Base-by-base conservation (phyloP, 2,113 vertebrate species). In the Perca schrenkii region DNA sequence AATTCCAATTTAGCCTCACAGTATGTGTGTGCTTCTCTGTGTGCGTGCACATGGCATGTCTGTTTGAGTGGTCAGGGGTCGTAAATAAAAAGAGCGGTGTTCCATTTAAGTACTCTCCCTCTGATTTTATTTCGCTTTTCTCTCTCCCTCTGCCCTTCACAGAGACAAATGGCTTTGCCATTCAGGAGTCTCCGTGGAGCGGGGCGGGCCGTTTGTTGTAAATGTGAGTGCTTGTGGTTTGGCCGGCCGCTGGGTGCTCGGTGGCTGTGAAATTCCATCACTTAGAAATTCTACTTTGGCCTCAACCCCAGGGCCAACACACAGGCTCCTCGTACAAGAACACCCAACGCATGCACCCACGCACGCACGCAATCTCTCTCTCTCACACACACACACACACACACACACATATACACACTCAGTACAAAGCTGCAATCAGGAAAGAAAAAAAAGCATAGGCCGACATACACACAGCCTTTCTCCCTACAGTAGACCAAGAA, bases 41-140 rank as follows among this genome's bases (percentile, higher is more conserved):
- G 53, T 82, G 60, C 25, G 77, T 75, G 67, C 31, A 49, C 40
- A 80, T 54, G 36, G 56, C 65, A 81, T 74, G 80, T 87, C 53
- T 68, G 54, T 81, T 28, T 21, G 83, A 83, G 86, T 64, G 94
- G 80, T 94, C 92, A 89, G 89, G 90, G 90, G 92, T 95, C 91
- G 94, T 97, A 97, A 97, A 97, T 96, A 96, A 96, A 96, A 95
- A 96, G 96, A 94, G 91, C 91, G 93, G 96, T 79, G 86, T 90
- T 93, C 88, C 84, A 91, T 94, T 94, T 93, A 94, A 92, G 85
- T 85, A 90, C 80, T 91, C 86, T 87, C 54, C 82, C 84, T 88
- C 66, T 89, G 90, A 92, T 92, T 94, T 93, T 91, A 90, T 93
- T 92, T 93, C 70, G 64, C 80, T 89, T 91, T 89, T 89, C 86